A percentile compares a stretch with the other conserved stretches of the same genome.
Evolutionary conservation across 2,113 vertebrate species (phyloP).

Genomic region (Ochotona curzoniae): DNA sequence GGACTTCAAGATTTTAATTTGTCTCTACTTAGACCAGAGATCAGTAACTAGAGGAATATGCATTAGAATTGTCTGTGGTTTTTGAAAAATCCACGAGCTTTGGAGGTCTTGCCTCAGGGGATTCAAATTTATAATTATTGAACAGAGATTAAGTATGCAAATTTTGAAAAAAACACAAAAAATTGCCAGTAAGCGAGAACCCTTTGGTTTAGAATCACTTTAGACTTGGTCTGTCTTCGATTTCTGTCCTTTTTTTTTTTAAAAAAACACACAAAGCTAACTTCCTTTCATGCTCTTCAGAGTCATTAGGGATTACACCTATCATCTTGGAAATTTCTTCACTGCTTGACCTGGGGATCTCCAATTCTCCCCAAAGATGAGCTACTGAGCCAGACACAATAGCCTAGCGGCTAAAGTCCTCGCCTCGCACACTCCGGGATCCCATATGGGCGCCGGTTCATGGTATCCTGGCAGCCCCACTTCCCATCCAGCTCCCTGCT

Average conservation of each 20-base stretch:
- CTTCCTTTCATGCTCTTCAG: background rate
- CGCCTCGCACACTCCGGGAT: too few relatives aligned
- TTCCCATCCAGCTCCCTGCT: too few relatives aligned
- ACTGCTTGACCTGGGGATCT: background rate
- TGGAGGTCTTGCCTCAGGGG: background rate
- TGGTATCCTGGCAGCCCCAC: too few relatives aligned
- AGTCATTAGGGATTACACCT: conserved; percentile 20
- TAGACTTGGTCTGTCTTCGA: background rate
- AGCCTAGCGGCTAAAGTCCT: too few relatives aligned
- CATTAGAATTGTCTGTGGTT: background rate
- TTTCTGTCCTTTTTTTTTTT: background rate
- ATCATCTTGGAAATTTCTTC: conserved; percentile 32
- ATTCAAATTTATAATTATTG: conserved; percentile 36
- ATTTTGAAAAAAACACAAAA: background rate
- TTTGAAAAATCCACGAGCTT: background rate
- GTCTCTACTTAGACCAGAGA: background rate
- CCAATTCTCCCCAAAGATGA: background rate
- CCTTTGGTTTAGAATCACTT: background rate
- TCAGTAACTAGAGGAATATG: background rate
- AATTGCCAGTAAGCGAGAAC: background rate
- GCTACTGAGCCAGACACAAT: too few relatives aligned
- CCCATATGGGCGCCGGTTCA: too few relatives aligned
- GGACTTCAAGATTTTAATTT: conserved; percentile 18
- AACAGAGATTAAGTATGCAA: background rate
- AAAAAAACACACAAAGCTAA: background rate